A percentile compares a stretch with the other conserved stretches of the same genome.
Evolutionary conservation across 1,140 invertebrate genomes (phyloP).

Genomic region (Drosophila bipectinata): DNA sequence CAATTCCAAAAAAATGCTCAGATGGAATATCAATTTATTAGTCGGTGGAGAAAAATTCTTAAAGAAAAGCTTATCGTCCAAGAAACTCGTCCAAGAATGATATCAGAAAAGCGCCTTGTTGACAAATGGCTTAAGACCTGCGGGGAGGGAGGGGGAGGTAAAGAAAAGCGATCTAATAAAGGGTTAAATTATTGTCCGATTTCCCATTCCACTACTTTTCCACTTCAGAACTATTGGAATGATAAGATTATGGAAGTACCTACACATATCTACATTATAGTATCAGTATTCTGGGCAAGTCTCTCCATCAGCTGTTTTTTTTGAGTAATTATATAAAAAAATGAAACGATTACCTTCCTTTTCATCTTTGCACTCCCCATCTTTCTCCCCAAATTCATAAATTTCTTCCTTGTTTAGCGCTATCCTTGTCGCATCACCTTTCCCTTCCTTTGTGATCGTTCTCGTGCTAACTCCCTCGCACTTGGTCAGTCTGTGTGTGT

Average conservation of each 20-base stretch:
- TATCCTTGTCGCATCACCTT: conserved; percentile 24
- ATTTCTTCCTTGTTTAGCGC: conserved; percentile 34
- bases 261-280: not conserved
- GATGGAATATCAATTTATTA: too few species aligned
- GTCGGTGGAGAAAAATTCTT: too few species aligned
- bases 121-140: not conserved
- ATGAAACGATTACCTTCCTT: not conserved
- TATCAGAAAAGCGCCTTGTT: not conserved
- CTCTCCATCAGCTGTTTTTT: not conserved
- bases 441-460: conserved; percentile 7
- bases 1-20: too few species aligned
- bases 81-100: not conserved
- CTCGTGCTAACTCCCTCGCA: conserved; percentile 1
- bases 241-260: not conserved
- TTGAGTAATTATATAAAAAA: not conserved
- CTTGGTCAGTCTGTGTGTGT: not conserved
- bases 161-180: not conserved
- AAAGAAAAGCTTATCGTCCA: conserved; percentile 5
- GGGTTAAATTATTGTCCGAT: not conserved
- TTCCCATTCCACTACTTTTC: not conserved
- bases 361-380: not conserved
- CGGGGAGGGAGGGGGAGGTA: too few species aligned
- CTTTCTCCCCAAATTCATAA: not conserved
- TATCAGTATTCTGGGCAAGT: not conserved
- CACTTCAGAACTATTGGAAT: not conserved